Evolutionary conservation across 2,797 vertebrate genomes (phyloP).

Genomic region (Schizopygopsis pylzovi): DNA sequence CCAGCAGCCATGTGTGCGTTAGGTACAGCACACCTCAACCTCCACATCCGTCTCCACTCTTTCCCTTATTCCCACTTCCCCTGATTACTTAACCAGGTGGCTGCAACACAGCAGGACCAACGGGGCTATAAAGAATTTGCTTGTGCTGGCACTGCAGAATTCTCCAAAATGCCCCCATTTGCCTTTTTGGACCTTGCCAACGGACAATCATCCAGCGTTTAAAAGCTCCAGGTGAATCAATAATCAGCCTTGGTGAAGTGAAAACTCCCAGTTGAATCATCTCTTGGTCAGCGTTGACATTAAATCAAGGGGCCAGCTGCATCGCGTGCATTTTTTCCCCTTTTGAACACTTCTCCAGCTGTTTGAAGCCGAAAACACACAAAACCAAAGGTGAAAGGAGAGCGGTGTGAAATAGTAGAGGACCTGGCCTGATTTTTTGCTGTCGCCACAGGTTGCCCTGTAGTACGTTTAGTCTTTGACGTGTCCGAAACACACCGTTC

Average conservation of each 20-base stretch:
- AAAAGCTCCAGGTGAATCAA: constrained; percentile 48
- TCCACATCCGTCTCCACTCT: constrained; percentile 20
- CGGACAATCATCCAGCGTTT: constrained; percentile 11
- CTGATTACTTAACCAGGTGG: constrained; percentile 49
- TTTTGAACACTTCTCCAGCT: constrained; percentile 50
- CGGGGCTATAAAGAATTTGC: background rate
- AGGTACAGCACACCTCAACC: constrained; percentile 39
- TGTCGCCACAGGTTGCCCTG: constrained; percentile 27
- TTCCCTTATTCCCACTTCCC: constrained; percentile 34
- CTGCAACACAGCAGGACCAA: constrained; percentile 22
- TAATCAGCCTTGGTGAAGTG: constrained; percentile 1
- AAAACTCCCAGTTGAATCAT: constrained; percentile 25
- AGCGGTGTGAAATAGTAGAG: constrained; percentile 2
- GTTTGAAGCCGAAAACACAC: constrained; percentile 16
- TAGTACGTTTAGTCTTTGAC: constrained; percentile 15
- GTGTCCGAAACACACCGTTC: constrained; percentile 34
- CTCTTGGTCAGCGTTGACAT: constrained; percentile 26
- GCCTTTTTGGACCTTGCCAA: background rate
- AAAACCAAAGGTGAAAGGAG: background rate
- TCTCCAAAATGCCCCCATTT: constrained; percentile 8
- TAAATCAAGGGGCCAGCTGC: constrained; percentile 46
- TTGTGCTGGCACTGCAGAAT: constrained; percentile 25
- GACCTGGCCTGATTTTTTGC: background rate
- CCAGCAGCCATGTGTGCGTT: constrained; percentile 41
- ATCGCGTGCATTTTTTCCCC: constrained; percentile 13